phyloP scores from a whole-genome alignment of 2,113 vertebrate genomes.

The Pygathrix nemaeus region DNA sequence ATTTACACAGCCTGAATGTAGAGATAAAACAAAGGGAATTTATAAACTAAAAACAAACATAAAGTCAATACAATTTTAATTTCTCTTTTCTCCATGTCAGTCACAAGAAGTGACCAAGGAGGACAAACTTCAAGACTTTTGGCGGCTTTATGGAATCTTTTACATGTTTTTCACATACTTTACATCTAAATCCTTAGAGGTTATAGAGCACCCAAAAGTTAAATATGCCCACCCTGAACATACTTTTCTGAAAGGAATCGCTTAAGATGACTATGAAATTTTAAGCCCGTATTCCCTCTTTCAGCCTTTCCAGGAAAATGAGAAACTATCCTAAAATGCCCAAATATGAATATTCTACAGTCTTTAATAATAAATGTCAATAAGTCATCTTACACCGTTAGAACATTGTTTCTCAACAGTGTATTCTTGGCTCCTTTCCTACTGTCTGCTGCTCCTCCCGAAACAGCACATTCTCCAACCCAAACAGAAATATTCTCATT shows the following conservation, averaged over 20 bases:
- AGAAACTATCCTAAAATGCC: not conserved
- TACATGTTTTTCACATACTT: not conserved
- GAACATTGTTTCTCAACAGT: not conserved
- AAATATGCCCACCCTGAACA: not conserved
- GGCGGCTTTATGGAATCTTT: not conserved
- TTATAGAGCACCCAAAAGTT: not conserved
- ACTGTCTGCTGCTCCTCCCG: not conserved
- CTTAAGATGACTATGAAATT: not conserved
- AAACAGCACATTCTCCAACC: not conserved
- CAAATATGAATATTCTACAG: not conserved
- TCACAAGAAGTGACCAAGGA: not conserved
- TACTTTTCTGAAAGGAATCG: not conserved
- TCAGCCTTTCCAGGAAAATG: not conserved
- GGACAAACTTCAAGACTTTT: not conserved
- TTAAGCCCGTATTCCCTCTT: not conserved
- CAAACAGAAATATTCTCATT: not conserved
- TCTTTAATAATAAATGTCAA: not conserved
- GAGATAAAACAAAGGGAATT: not conserved
- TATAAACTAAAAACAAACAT: slow-evolving; percentile 11
- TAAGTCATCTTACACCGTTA: not conserved
- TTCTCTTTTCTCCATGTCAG: not conserved
- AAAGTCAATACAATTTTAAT: not conserved
- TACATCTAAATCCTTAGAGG: not conserved
- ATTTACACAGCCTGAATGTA: not conserved
- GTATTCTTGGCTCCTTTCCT: not conserved